These are phyloP conservation scores for Ptychodera flava DNA, from an alignment of 35 echinoderm and acorn worm genomes.

Conservation along the genomic window DNA sequence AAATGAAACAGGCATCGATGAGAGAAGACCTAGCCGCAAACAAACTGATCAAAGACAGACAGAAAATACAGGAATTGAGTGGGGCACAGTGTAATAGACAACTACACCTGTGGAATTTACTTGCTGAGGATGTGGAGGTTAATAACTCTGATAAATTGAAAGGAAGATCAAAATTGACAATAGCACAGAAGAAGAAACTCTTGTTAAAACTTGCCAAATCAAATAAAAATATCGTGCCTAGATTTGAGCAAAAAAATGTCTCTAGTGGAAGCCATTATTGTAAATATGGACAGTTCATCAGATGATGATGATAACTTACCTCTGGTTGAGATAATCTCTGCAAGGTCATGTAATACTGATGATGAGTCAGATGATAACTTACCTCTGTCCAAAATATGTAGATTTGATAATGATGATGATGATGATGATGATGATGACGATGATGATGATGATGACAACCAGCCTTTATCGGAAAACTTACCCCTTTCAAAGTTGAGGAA, in stretches of 20 bases:
- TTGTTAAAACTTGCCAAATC: neutral
- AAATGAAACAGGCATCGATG: neutral
- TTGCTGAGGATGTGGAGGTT: neutral
- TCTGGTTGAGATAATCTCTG: neutral
- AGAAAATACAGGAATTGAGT: neutral
- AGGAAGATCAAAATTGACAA: neutral
- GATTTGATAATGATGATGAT: neutral
- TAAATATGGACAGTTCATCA: neutral
- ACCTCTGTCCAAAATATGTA: neutral
- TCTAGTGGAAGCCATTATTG: neutral
- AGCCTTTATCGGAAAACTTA: neutral
- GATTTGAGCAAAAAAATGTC: neutral
- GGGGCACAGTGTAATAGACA: neutral
- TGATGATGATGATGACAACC: constrained; percentile 10
- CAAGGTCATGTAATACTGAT: neutral
- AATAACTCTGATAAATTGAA: neutral
- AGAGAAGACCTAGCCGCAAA: neutral
- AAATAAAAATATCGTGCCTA: neutral
- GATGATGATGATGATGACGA: constrained; percentile 18
- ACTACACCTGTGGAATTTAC: neutral
- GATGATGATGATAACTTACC: neutral
- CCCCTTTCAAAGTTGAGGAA: neutral
- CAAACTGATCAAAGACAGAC: neutral
- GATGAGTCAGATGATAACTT: neutral
- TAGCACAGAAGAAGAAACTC: neutral